These are phyloP conservation scores for Tragelaphus imberbis DNA, from an alignment of 2,113 vertebrate genomes.

Conservation along the genomic window DNA sequence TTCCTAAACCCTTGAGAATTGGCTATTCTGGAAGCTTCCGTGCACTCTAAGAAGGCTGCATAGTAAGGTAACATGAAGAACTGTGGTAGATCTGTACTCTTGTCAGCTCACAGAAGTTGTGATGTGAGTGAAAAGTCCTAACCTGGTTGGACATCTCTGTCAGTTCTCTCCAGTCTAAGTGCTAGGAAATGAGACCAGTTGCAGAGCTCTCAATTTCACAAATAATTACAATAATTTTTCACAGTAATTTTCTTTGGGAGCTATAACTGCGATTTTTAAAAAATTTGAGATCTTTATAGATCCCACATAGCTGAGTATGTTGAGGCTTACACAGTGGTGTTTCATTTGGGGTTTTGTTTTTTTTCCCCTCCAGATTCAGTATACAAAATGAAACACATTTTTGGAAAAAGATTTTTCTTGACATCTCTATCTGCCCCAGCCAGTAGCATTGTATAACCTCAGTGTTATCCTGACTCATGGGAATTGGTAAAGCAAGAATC, in stretches of 20 bases:
- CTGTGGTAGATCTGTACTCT: background rate
- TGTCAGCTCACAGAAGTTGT: background rate
- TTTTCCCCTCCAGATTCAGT: background rate
- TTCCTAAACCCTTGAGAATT: background rate
- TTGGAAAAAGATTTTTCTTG: conserved; percentile 3
- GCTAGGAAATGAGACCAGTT: background rate
- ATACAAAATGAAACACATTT: background rate
- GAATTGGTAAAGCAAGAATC: conserved; percentile 3
- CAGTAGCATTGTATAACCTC: background rate
- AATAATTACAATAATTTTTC: background rate
- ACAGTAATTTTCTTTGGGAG: background rate
- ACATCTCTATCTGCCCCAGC: background rate
- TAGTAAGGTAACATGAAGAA: background rate
- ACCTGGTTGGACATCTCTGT: background rate
- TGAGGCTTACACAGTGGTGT: background rate
- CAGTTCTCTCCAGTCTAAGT: background rate
- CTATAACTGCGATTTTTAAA: background rate
- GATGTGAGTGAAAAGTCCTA: background rate
- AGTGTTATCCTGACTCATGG: background rate
- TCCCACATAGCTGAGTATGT: background rate
- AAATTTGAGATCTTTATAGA: background rate
- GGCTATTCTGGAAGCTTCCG: background rate
- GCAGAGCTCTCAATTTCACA: background rate
- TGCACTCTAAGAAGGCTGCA: background rate
- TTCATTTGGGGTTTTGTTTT: background rate